These are phyloP conservation scores for Rallus limicola DNA, from an alignment of 2,113 vertebrate genomes.

Conservation along the genomic window DNA sequence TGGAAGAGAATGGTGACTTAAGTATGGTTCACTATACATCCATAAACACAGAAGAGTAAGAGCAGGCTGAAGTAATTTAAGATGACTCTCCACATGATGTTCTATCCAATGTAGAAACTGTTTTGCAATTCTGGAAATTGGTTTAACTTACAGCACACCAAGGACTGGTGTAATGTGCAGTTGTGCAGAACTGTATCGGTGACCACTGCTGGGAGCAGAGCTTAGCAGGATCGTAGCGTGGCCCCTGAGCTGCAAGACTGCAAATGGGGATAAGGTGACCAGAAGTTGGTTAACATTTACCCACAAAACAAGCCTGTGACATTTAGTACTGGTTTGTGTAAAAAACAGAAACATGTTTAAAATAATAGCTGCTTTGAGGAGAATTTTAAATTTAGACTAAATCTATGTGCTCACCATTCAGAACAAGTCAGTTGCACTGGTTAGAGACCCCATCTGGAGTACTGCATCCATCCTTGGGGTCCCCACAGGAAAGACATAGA, in stretches of 20 bases:
- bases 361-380: neutral
- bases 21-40: neutral
- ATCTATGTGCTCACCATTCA: neutral
- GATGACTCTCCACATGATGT: fast-evolving
- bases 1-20: neutral
- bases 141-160: neutral
- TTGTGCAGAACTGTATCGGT: neutral
- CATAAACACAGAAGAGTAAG: neutral
- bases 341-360: neutral
- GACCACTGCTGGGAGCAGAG: neutral
- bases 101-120: neutral
- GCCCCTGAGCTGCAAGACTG: neutral
- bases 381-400: neutral
- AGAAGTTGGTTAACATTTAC: neutral
- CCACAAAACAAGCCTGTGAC: neutral
- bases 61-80: neutral
- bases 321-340: neutral
- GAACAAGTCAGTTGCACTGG: neutral
- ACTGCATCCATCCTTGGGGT: too few relatives aligned
- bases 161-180: neutral
- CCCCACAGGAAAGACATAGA: too few relatives aligned
- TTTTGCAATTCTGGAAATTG: neutral
- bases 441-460: neutral
- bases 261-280: neutral
- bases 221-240: neutral